Evolutionary conservation across 1,140 invertebrate species (phyloP).

Genomic region (Anthonomus grandis): DNA sequence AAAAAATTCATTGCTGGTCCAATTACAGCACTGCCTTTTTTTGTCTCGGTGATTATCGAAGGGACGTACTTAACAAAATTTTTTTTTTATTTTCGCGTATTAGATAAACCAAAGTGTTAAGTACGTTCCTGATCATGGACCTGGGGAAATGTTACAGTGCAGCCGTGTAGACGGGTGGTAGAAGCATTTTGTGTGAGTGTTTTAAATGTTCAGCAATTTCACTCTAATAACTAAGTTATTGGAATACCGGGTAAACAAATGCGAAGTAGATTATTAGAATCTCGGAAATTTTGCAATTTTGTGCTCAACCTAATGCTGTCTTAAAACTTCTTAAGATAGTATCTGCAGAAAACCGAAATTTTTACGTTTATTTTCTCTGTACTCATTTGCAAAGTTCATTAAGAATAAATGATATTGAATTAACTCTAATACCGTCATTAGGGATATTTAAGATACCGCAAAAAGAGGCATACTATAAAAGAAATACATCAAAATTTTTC

Average conservation of each 20-base stretch:
- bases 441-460: too few species aligned
- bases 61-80: background rate
- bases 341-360: too few species aligned
- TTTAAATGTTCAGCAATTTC: conserved; percentile 23
- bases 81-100: conserved; percentile 6
- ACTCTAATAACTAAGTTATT: background rate
- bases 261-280: background rate
- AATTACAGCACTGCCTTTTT: background rate
- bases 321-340: too few species aligned
- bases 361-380: too few species aligned
- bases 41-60: background rate
- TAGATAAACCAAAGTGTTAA: conserved; percentile 13
- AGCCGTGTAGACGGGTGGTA: conserved; percentile 42
- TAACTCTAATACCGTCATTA: too few species aligned
- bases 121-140: conserved; percentile 23
- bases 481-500: too few species aligned
- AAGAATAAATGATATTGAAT: too few species aligned
- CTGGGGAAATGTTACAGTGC: conserved; percentile 47
- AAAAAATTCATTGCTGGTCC: background rate
- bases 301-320: too few species aligned
- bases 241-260: background rate
- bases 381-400: too few species aligned
- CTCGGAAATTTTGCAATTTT: too few species aligned
- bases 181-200: conserved; percentile 23
- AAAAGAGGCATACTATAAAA: too few species aligned